phyloP scores from a whole-genome alignment of 2,888 invertebrate genomes.

The Platycheirus rosarum region DNA sequence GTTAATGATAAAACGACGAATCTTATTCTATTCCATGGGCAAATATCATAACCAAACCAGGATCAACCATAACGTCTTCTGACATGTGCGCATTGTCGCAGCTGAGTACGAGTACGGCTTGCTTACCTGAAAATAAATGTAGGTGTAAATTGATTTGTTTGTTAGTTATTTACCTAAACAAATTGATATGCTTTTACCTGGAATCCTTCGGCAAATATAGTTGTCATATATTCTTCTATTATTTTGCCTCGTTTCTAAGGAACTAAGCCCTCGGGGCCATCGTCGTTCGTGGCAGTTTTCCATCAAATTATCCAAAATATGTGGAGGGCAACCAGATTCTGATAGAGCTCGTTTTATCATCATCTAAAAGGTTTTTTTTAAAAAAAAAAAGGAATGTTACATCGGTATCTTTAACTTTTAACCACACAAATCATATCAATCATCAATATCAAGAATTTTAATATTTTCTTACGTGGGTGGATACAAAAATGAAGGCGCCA shows the following conservation, averaged over 20 bases:
- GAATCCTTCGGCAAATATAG: conserved; percentile 96
- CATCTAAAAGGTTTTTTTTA: conserved; percentile 84
- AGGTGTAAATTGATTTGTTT: not conserved
- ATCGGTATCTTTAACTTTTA: too few species aligned
- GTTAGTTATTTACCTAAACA: too few species aligned
- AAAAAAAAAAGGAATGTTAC: too few species aligned
- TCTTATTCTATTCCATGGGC: conserved; percentile 95
- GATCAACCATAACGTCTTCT: conserved; percentile 97
- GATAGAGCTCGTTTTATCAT: conserved; percentile 96
- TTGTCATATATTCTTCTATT: conserved; percentile 95
- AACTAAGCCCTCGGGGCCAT: conserved; percentile 96
- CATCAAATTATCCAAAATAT: conserved; percentile 97
- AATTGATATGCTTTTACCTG: conserved; percentile 84
- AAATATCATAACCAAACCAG: conserved; percentile 98
- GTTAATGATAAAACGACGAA: conserved; percentile 41
- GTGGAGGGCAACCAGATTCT: conserved; percentile 96
- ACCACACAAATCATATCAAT: too few species aligned
- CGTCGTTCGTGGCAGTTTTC: conserved; percentile 98
- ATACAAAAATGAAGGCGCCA: too few species aligned
- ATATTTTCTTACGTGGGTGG: too few species aligned
- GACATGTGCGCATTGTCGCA: conserved; percentile 98
- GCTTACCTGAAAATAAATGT: conserved; percentile 96
- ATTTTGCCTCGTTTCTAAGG: conserved; percentile 96
- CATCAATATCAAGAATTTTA: too few species aligned
- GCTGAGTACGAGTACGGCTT: conserved; percentile 96